Evolutionary conservation across 2,797 vertebrate species (phyloP).

Genomic region (Monodelphis domestica): DNA sequence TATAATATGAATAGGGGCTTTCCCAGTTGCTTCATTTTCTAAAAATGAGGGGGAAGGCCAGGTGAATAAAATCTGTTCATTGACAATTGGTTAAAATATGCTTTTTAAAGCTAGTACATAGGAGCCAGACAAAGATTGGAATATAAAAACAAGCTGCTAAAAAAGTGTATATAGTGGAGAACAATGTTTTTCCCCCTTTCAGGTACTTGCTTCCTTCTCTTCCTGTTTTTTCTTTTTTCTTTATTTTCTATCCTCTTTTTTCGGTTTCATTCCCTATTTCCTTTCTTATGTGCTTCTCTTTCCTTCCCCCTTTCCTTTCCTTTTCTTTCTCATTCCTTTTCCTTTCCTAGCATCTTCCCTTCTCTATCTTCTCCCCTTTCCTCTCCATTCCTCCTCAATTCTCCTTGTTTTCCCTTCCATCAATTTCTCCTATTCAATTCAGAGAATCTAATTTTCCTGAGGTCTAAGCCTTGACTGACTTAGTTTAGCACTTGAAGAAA

Average conservation of each 20-base stretch:
- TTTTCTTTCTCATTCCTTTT: not conserved
- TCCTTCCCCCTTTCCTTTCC: not conserved
- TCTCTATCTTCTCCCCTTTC: no score
- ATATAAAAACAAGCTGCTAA: not conserved
- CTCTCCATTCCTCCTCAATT: no score
- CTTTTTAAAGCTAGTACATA: not conserved
- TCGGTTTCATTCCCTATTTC: not conserved
- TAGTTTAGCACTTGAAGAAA: not conserved
- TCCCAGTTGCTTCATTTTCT: not conserved
- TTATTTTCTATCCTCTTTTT: not conserved
- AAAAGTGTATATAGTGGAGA: not conserved
- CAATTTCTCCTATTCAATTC: not conserved
- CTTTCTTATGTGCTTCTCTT: not conserved
- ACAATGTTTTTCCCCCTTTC: not conserved
- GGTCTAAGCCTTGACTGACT: not conserved
- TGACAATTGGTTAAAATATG: not conserved
- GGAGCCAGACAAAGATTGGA: not conserved
- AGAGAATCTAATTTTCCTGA: not conserved
- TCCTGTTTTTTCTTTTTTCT: not conserved
- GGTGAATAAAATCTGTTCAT: not conserved
- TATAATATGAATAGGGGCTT: not conserved
- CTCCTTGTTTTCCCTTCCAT: not conserved
- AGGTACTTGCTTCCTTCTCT: not conserved
- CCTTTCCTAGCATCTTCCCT: not conserved
- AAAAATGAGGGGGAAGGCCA: not conserved